Percentiles rank a stretch among this genome's conserved stretches.
phyloP scores from a whole-genome alignment of 92 coral and sea anemone genomes.

The Siderastrea siderea region DNA sequence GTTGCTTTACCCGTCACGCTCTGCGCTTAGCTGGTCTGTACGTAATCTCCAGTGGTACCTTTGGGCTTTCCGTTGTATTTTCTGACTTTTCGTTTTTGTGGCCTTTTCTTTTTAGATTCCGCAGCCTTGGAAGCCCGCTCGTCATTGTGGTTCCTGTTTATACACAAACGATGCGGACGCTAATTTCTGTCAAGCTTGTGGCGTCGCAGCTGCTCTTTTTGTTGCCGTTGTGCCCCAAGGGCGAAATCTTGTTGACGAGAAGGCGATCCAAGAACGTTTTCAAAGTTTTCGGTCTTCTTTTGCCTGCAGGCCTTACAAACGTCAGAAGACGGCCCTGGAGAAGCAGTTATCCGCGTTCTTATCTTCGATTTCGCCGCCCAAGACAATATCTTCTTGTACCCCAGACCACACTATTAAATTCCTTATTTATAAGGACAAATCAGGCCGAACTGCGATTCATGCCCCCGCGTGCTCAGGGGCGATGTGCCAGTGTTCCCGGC shows the following conservation, averaged over 20 bases:
- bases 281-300: conserved; percentile 1
- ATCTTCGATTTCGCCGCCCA: conserved; percentile 8
- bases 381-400: conserved; percentile 23
- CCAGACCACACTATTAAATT: conserved; percentile 60
- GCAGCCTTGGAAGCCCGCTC: background rate
- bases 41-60: conserved; percentile 67
- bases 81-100: background rate
- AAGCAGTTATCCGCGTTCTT: conserved; percentile 38
- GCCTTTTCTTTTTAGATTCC: background rate
- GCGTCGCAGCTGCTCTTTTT: background rate
- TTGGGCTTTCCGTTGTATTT: conserved; percentile 45
- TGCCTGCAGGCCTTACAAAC: conserved; percentile 37
- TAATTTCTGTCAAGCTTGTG: conserved; percentile 18
- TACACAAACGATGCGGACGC: conserved; percentile 25
- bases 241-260: background rate
- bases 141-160: background rate
- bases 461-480: background rate
- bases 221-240: background rate
- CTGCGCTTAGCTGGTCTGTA: conserved; percentile 8
- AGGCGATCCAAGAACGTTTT: conserved; percentile 20
- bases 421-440: conserved; percentile 40
- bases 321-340: conserved; percentile 68
- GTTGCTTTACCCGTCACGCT: conserved; percentile 43
- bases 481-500: conserved; percentile 27
- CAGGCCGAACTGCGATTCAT: conserved; percentile 49